Conservation (phyloP, 2,888 invertebrate genomes). For the Diarsia brunnea region DNA sequence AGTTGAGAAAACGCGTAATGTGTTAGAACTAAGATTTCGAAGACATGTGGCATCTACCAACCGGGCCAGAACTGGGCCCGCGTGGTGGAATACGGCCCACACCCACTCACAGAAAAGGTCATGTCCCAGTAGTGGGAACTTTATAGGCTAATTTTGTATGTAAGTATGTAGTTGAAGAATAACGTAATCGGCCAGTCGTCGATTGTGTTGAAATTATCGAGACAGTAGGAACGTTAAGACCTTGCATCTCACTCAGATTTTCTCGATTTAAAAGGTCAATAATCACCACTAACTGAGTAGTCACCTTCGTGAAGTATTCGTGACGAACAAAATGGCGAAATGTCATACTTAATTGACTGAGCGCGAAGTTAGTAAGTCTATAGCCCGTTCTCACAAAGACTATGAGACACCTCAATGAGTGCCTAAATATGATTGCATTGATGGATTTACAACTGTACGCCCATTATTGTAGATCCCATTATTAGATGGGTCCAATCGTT, state of each 20-base stretch:
- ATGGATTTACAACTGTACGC: background rate
- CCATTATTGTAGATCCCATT: background rate
- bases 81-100: background rate
- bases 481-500: background rate
- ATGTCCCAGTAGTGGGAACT: background rate
- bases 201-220: background rate
- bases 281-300: background rate
- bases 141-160: background rate
- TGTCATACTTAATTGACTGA: background rate
- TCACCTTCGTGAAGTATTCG: background rate
- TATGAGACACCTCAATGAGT: background rate
- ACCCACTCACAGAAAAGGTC: background rate
- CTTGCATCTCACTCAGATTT: background rate
- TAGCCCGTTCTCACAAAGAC: background rate
- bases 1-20: background rate
- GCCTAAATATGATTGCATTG: background rate
- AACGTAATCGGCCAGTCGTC: background rate
- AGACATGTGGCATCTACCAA: background rate
- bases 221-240: background rate
- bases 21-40: background rate
- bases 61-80: background rate
- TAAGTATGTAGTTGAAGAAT: background rate
- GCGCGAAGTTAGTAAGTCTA: background rate
- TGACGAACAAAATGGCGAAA: background rate
- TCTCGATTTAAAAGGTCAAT: background rate